These are phyloP conservation scores for Allobates femoralis DNA, from an alignment of 2,797 vertebrate genomes.

Conservation along the genomic window DNA sequence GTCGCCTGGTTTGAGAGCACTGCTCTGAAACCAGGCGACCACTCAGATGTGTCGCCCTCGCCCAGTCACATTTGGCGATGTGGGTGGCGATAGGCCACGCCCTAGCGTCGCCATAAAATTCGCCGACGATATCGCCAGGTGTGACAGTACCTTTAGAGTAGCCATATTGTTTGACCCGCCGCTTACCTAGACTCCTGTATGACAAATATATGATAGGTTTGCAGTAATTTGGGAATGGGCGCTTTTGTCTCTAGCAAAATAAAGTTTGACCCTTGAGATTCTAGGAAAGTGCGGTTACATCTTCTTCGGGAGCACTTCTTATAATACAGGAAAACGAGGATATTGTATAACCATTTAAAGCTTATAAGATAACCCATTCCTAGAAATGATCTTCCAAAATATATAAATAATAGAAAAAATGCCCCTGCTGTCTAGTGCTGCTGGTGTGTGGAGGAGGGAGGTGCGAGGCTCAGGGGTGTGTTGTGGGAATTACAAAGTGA, in stretches of 20 bases:
- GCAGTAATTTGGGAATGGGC: background rate
- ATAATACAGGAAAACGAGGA: background rate
- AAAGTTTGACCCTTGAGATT: background rate
- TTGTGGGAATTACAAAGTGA: conserved; percentile 21
- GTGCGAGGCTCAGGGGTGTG: conserved; percentile 19
- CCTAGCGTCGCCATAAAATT: too few relatives aligned
- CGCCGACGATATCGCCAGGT: too few relatives aligned
- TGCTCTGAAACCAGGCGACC: too few relatives aligned
- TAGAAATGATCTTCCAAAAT: conserved; percentile 22
- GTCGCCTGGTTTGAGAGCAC: too few relatives aligned
- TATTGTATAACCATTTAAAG: background rate
- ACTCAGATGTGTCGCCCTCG: too few relatives aligned
- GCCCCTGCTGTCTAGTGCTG: background rate
- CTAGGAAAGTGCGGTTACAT: background rate
- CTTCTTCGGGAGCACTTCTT: background rate
- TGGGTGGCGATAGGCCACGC: too few relatives aligned
- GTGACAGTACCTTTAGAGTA: too few relatives aligned
- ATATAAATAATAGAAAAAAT: background rate
- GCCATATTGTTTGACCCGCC: background rate
- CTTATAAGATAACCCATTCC: conserved; percentile 9
- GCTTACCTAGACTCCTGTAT: background rate
- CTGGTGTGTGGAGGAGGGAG: conserved; percentile 25
- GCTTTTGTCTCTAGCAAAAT: background rate
- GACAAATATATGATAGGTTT: background rate
- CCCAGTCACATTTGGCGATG: too few relatives aligned